A percentile compares a stretch with the other conserved stretches of the same genome.
Evolutionary conservation across 2,797 vertebrate genomes (phyloP).

Genomic region (Champsocephalus esox): DNA sequence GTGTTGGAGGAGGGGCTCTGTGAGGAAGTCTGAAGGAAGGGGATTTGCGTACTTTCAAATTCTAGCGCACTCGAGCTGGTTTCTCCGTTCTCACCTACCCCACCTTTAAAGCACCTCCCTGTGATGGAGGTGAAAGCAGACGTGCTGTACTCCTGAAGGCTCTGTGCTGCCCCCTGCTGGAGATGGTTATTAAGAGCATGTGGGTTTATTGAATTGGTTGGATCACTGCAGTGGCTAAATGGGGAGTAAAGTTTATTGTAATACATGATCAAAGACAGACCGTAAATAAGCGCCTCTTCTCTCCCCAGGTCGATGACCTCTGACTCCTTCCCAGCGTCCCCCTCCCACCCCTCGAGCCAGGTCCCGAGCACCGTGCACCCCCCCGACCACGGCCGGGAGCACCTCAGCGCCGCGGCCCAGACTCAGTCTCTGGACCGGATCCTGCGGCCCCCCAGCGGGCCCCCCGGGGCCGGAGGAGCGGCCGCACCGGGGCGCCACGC

Average conservation of each 20-base stretch:
- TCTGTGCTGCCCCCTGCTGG: constrained; percentile 75
- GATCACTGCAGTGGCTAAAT: background rate
- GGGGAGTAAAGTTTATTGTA: background rate
- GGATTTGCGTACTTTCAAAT: too few relatives aligned
- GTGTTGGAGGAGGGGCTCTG: too few relatives aligned
- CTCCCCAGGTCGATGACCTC: constrained; percentile 87
- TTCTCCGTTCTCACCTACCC: too few relatives aligned
- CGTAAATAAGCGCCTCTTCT: background rate
- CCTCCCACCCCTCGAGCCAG: constrained; percentile 88
- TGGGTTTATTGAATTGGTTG: background rate
- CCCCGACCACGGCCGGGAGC: constrained; percentile 83
- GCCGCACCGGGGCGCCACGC: constrained; percentile 71
- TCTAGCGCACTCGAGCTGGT: too few relatives aligned
- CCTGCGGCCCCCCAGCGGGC: constrained; percentile 83
- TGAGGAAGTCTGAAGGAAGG: too few relatives aligned
- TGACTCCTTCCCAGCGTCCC: constrained; percentile 91
- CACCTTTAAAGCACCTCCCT: background rate
- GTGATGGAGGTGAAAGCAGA: background rate
- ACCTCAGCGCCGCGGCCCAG: constrained; percentile 81
- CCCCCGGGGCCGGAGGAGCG: constrained; percentile 67
- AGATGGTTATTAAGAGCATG: background rate
- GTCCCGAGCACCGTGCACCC: constrained; percentile 81
- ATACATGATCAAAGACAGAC: too few relatives aligned
- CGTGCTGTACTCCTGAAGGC: background rate
- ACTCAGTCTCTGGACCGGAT: constrained; percentile 87